Base-by-base conservation (phyloP, 2,888 invertebrate genomes). In the Cantharis rufa region DNA sequence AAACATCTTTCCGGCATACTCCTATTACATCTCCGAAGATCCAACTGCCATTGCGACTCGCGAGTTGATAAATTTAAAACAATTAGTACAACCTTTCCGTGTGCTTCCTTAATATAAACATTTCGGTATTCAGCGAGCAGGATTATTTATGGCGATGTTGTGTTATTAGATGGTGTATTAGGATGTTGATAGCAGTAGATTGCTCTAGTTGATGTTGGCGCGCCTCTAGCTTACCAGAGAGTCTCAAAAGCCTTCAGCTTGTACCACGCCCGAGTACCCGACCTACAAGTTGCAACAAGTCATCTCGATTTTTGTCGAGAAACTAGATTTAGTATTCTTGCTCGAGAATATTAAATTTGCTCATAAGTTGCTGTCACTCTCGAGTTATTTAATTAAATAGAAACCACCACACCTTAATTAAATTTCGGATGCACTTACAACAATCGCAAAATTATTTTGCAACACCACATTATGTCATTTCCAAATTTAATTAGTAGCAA, bases 181-280 rank as follows among this genome's bases (percentile, higher is more conserved):
- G 74, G 79, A 70, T 71, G 64, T 66, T 66, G 13, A 77, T 76
- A 74, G 75, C 69, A 69, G 77, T 75, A 77, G 77, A 74, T 74
- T 79, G 80, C 80, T 79, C 80, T 70, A 80, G 79, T 80, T 80
- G 80, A 80, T 80, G 77, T 75, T 62, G 80, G 76, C 78, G 78
- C 78, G 69, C 76, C 78, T 62, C 70, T 16, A 74, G 74, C 72
- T 68, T 71, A 72, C 71, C 75, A 68, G 68, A 48, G 74, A 75
- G 78, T 75, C 74, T 74, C 71, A 77, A 71, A 74, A 74, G 77
- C 76, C 76, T 78, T 78, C 79, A 78, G 70, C 70, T 70, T 74
- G 79, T 82, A 82, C 86, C 86, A 86, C 86, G 84, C 86, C 86
- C 86, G 84, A 83, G 83, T 83, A 83, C 86, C 48, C 64, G 64